These are phyloP conservation scores for Ormyrus labotus DNA, from an alignment of 2,888 invertebrate species.

Conservation along the genomic window DNA sequence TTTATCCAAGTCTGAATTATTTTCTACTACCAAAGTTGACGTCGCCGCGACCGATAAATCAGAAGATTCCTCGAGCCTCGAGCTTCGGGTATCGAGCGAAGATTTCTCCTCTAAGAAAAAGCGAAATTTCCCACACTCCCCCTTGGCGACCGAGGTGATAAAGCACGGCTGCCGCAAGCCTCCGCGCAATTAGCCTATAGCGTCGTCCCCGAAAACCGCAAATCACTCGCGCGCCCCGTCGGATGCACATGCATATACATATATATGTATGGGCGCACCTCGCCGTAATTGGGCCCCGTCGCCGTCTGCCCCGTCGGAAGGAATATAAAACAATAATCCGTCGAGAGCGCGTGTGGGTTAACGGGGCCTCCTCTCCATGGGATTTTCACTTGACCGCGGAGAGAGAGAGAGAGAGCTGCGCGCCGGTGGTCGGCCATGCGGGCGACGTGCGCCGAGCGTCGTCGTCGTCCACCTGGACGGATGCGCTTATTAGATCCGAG, in stretches of 20 bases:
- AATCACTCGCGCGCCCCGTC: slow-evolving; percentile 53
- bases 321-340: slow-evolving; percentile 27
- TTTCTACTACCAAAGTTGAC: no score
- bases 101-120: no score
- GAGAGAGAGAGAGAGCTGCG: no score
- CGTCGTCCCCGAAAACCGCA: slow-evolving; percentile 55
- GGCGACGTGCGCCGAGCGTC: no score
- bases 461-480: no score
- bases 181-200: slow-evolving; percentile 28
- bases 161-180: slow-evolving; percentile 4
- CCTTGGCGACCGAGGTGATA: not conserved
- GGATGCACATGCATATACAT: slow-evolving; percentile 22
- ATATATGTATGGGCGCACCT: not conserved
- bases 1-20: no score
- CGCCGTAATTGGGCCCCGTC: slow-evolving; percentile 25
- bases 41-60: no score
- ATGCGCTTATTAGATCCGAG: no score
- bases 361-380: not conserved
- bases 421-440: no score
- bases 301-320: not conserved
- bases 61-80: no score
- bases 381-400: slow-evolving; percentile 19
- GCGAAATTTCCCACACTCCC: no score
- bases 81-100: no score
- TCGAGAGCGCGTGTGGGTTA: not conserved